These are phyloP conservation scores for Artibeus lituratus DNA, from an alignment of 2,797 vertebrate species.

Conservation along the genomic window DNA sequence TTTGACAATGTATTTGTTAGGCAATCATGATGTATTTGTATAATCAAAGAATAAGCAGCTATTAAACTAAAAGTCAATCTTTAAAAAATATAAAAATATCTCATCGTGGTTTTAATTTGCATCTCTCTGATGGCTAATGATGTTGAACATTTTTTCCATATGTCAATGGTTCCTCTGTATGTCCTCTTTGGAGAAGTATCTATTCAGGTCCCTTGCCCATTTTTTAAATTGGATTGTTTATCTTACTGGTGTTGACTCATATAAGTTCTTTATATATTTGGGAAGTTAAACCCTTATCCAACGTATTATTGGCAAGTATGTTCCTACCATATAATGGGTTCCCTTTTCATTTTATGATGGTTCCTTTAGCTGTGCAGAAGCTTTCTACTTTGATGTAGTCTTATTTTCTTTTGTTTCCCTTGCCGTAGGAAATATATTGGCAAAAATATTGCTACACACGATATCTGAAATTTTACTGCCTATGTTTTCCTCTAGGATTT, in stretches of 20 bases:
- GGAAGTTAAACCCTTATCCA: neutral
- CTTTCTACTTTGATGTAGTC: neutral
- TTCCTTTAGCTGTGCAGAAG: neutral
- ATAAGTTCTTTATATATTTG: neutral
- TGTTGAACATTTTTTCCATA: neutral
- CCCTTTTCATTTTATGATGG: neutral
- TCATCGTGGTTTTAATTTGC: neutral
- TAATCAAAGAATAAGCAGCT: neutral
- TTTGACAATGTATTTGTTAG: neutral
- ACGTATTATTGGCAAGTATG: neutral
- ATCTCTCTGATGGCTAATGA: neutral
- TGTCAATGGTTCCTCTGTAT: neutral
- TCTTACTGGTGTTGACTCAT: too few relatives aligned
- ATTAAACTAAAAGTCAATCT: slow-evolving; percentile 17
- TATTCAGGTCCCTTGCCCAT: too few relatives aligned
- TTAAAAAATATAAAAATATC: neutral
- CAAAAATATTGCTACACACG: neutral
- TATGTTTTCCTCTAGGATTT: neutral
- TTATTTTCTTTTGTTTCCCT: neutral
- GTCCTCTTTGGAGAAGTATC: neutral
- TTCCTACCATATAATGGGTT: neutral
- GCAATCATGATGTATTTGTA: neutral
- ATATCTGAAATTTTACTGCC: neutral
- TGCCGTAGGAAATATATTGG: neutral
- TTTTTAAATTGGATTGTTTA: too few relatives aligned